Conservation (phyloP, 2,797 vertebrate species). For the Okamejei kenojei region DNA sequence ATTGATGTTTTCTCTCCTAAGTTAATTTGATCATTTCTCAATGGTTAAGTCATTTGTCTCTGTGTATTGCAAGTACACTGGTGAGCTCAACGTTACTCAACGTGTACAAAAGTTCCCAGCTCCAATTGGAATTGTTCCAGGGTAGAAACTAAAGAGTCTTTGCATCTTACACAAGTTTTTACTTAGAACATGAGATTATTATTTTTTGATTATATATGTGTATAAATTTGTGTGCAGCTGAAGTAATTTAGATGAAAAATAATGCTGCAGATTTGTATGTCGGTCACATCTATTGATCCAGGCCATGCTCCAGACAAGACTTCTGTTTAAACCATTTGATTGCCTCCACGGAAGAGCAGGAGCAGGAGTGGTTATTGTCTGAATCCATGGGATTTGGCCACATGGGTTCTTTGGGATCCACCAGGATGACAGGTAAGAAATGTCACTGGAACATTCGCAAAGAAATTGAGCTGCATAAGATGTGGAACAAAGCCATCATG, state of each 20-base stretch:
- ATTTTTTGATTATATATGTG: not conserved
- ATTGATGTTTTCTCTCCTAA: not conserved
- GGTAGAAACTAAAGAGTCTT: not conserved
- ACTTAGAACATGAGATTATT: not conserved
- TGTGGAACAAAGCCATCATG: not conserved
- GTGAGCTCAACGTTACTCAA: not conserved
- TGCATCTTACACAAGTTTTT: not conserved
- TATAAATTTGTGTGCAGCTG: not conserved
- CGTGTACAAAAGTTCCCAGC: not conserved
- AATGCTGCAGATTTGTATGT: not conserved
- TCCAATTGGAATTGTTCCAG: not conserved
- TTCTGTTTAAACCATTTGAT: not conserved
- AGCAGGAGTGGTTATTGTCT: not conserved
- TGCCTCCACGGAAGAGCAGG: too few species aligned
- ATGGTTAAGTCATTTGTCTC: conserved; percentile 33
- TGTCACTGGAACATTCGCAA: not conserved
- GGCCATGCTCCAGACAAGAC: not conserved
- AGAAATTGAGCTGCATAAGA: not conserved
- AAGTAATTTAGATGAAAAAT: not conserved
- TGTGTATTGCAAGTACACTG: not conserved
- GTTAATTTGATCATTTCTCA: conserved; percentile 32
- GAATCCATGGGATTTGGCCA: not conserved
- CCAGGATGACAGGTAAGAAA: not conserved
- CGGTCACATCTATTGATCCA: not conserved
- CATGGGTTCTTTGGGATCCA: not conserved